These are phyloP conservation scores for Philotrypesis tridentata DNA, from an alignment of 1,140 invertebrate genomes.

Conservation along the genomic window DNA sequence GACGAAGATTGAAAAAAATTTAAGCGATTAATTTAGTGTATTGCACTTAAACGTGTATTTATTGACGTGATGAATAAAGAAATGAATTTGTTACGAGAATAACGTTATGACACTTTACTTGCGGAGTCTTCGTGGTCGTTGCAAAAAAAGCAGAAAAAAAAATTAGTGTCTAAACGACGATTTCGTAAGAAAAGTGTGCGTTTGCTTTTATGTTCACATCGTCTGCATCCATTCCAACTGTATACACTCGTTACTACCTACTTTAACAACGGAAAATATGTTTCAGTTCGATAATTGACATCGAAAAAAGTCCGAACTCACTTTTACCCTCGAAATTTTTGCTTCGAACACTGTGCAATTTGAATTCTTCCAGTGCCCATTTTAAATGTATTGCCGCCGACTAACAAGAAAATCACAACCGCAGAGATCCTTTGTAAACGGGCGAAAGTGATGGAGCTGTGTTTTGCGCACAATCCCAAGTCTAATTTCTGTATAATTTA, in stretches of 20 bases:
- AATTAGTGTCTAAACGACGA: conserved; percentile 13
- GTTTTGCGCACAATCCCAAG: no score
- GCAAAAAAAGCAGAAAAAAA: conserved; percentile 13
- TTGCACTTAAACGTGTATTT: conserved; percentile 48
- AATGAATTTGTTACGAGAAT: conserved; percentile 47
- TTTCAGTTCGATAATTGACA: no score
- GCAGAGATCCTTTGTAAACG: no score
- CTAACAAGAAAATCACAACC: no score
- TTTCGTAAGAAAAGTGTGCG: conserved; percentile 7
- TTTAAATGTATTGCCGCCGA: no score
- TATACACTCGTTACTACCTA: neutral
- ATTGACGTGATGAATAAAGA: conserved; percentile 51
- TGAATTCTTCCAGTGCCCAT: no score
- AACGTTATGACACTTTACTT: neutral
- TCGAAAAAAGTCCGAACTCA: no score
- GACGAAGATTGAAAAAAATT: conserved; percentile 44
- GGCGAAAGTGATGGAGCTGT: no score
- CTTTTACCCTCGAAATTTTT: no score
- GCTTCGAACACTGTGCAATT: no score
- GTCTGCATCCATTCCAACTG: neutral
- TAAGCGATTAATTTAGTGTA: conserved; percentile 50
- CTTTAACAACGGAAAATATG: neutral
- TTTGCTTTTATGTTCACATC: neutral
- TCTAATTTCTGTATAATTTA: no score
- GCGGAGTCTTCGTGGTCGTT: conserved; percentile 7